Evolutionary conservation across 2,113 vertebrate species (phyloP), one percentile per base, ranked within the genome.

Genomic region (Agapornis roseicollis): DNA sequence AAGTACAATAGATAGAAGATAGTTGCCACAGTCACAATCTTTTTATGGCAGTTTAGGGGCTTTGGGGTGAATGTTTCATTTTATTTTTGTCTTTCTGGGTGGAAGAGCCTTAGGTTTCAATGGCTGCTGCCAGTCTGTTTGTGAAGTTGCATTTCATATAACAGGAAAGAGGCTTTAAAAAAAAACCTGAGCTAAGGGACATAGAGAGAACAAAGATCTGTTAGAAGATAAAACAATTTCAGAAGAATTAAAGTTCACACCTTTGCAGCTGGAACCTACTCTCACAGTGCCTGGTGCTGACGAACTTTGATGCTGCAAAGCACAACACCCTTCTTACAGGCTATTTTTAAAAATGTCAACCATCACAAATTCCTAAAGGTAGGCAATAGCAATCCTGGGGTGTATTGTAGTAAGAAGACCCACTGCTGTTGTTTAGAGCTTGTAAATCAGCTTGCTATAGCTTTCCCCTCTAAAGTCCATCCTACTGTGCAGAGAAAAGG

Each of bases 151-250:
- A 93, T 95, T 97, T 97, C 72, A 81, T 47, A 63, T 50, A 81
- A 56, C 90, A 97, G 70, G 20, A 96, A 76, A 87, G 17, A 76
- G 50, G 11, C 17, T 42, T 94, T 33, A n/a, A 7, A 88, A 85
- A 33, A 33, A 55, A 13, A 8, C 11, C 68, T 39, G 85, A 93
- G 95, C 78, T 64, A 85, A 77, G 50, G 33, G 33, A 73, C 52
- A 83, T 90, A 76, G 95, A 97, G 89, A 72, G 69, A 94, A 90
- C 46, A 74, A 93, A 97, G 80, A 25, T 42, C 31, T 85, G 41
- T 92, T 80, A 94, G 81, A 91, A 96, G 79, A 93, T 82, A 85
- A 96, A 96, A 86, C 47, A 64, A 20, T 66, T 96, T 93, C 71
- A 52, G 66, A 89, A 81, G 92, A 92, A 73, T 71, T 94, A n/a